Conservation (phyloP, 2,888 invertebrate species). For the Ypsolopha scabrella region DNA sequence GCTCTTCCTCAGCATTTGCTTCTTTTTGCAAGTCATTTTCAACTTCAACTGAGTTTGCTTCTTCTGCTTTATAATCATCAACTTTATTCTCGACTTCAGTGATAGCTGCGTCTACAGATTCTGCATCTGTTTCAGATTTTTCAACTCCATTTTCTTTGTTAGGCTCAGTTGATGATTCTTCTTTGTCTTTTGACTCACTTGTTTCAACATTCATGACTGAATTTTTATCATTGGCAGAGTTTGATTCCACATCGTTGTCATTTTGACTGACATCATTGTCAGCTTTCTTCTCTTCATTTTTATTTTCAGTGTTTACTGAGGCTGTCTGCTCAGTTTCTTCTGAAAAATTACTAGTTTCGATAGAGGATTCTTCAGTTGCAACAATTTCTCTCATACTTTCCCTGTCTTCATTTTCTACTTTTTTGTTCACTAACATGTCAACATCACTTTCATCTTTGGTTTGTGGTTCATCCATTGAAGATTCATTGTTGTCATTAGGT, state of each 20-base stretch:
- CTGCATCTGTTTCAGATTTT: not conserved
- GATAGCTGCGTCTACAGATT: not conserved
- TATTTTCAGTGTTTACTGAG: slow-evolving; percentile 4
- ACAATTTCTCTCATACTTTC: not conserved
- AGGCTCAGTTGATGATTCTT: slow-evolving; percentile 6
- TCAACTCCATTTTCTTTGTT: slow-evolving; percentile 3
- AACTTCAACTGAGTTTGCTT: slow-evolving; percentile 7
- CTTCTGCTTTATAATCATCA: not conserved
- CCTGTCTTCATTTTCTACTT: slow-evolving; percentile 7
- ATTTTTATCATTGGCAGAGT: not conserved
- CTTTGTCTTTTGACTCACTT: not conserved
- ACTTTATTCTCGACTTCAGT: slow-evolving; percentile 4
- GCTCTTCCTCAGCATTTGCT: not conserved
- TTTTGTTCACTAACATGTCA: not conserved
- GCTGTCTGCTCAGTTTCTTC: not conserved
- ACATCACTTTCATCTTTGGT: slow-evolving; percentile 6
- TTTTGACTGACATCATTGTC: not conserved
- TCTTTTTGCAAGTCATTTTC: slow-evolving; percentile 3
- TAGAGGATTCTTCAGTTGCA: too few species aligned
- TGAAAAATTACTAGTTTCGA: not conserved
- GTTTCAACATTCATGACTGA: not conserved
- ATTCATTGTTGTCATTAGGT: not conserved
- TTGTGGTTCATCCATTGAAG: slow-evolving; percentile 8
- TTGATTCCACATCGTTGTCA: not conserved
- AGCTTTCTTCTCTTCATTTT: slow-evolving; percentile 3